A percentile compares a stretch with the other conserved stretches of the same genome.
Conservation (phyloP, 2,888 invertebrate species). For the Limnephilus lunatus region DNA sequence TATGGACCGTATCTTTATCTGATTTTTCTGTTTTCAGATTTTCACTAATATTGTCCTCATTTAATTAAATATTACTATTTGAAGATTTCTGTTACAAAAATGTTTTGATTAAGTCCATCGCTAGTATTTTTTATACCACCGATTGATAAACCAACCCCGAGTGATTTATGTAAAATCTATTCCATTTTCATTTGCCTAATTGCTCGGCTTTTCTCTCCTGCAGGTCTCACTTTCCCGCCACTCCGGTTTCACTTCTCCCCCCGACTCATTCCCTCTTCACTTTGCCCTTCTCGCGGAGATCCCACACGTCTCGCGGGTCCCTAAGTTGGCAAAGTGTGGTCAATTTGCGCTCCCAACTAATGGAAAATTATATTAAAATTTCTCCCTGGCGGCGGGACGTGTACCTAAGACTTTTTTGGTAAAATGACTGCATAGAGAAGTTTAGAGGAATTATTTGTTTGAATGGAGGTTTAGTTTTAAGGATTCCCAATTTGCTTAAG, state of each 20-base stretch:
- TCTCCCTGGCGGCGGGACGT: neutral
- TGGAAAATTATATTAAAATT: constrained; percentile 58
- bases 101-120: neutral
- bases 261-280: neutral
- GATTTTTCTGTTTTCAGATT: too few relatives aligned
- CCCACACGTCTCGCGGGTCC: constrained; percentile 6
- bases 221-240: constrained; percentile 3
- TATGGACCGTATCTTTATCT: too few relatives aligned
- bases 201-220: constrained; percentile 53
- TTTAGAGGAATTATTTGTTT: neutral
- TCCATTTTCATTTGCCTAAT: constrained; percentile 65
- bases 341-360: constrained; percentile 53
- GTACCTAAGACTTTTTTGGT: neutral
- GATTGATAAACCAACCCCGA: neutral
- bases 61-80: too few relatives aligned
- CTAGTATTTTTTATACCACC: neutral
- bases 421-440: neutral
- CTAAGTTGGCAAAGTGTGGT: constrained; percentile 48
- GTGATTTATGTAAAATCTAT: constrained; percentile 65
- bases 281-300: neutral
- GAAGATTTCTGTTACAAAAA: too few relatives aligned
- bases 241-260: neutral
- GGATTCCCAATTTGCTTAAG: neutral
- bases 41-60: too few relatives aligned
- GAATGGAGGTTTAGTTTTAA: neutral